Percentiles rank a stretch among this genome's conserved stretches.
Conservation (phyloP, 2,888 invertebrate genomes). For the Synergus japonicus region DNA sequence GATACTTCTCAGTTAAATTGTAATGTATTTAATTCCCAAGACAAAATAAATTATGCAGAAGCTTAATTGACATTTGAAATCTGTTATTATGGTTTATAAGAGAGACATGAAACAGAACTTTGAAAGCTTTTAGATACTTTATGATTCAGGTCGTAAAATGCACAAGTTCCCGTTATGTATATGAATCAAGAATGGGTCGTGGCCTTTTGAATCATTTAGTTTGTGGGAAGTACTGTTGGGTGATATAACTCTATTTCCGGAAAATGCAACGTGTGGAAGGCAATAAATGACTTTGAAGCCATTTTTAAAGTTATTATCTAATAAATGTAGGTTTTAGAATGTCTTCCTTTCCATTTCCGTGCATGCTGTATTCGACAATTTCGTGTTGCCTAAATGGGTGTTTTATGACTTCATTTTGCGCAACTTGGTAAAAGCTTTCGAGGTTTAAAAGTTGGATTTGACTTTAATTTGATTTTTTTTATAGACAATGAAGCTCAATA, state of each 20-base stretch:
- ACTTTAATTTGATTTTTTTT: too few species aligned
- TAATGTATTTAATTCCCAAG: background rate
- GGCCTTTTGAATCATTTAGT: background rate
- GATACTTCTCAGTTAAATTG: background rate
- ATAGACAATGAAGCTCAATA: too few species aligned
- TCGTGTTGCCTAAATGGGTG: background rate
- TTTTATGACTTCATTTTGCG: background rate
- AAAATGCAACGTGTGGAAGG: background rate
- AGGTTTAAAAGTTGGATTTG: too few species aligned
- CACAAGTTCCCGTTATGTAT: background rate
- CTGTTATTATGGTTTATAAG: background rate
- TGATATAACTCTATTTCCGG: background rate
- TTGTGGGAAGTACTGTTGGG: background rate
- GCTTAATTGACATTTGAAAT: too few species aligned
- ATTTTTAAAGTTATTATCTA: slow-evolving; percentile 1
- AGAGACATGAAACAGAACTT: background rate
- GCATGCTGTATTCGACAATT: background rate
- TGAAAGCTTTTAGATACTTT: background rate
- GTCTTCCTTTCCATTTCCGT: background rate
- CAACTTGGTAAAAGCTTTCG: too few species aligned
- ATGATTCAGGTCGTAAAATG: background rate
- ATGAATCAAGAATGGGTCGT: background rate
- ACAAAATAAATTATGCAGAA: too few species aligned
- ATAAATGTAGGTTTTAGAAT: background rate
- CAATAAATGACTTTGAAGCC: background rate